Conservation (phyloP, 2,797 vertebrate species). For the Sphenodon punctatus region DNA sequence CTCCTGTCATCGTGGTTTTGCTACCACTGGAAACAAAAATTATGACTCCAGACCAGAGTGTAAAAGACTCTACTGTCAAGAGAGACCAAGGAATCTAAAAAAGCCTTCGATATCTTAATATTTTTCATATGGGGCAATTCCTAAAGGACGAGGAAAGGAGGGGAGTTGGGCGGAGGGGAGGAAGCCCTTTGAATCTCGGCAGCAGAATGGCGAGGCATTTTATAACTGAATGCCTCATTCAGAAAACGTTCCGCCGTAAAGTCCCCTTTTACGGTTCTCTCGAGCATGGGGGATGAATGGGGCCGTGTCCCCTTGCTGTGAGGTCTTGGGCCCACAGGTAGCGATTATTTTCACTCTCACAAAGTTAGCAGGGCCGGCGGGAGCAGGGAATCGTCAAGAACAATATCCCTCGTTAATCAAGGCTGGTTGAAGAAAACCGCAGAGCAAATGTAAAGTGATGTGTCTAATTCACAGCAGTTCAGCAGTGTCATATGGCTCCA, state of each 20-base stretch:
- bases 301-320: background rate
- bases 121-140: background rate
- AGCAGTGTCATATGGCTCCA: background rate
- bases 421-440: background rate
- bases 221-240: background rate
- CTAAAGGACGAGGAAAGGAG: background rate
- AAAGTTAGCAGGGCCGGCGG: background rate
- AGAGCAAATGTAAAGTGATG: background rate
- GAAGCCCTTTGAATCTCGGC: background rate
- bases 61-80: background rate
- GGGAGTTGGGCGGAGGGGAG: background rate
- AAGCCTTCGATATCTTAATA: accelerated
- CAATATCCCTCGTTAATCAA: background rate
- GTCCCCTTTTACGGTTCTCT: background rate
- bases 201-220: background rate
- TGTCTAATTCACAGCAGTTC: background rate
- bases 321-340: background rate
- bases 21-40: background rate
- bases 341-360: background rate
- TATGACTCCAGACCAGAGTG: accelerated
- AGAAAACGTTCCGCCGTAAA: background rate
- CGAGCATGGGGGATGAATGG: background rate
- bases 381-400: background rate
- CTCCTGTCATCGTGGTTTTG: background rate
- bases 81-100: too few relatives aligned